A percentile compares a stretch with the other conserved stretches of the same genome.
These are phyloP conservation scores for Ferrisia virgata DNA, from an alignment of 2,888 invertebrate species.

Conservation along the genomic window DNA sequence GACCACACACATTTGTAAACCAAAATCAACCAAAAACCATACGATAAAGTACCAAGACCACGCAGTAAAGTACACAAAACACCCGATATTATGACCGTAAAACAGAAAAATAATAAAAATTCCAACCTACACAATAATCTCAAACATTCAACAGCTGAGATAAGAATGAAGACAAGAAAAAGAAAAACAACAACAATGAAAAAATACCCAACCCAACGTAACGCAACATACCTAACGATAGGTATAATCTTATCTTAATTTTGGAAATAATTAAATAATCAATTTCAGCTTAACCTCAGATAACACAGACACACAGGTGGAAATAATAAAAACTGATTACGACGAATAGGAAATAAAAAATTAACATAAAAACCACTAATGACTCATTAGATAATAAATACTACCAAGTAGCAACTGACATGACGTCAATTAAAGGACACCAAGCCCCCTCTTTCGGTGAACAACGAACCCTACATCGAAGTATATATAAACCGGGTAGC, in stretches of 20 bases:
- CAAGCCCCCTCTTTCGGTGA: slow-evolving; percentile 8
- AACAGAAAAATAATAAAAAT: not conserved
- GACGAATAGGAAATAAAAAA: slow-evolving; percentile 40
- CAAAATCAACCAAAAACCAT: not conserved
- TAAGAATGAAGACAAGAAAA: not conserved
- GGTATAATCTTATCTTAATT: not conserved
- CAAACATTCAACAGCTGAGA: not conserved
- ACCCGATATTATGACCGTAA: too few relatives aligned
- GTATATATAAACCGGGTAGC: slow-evolving; percentile 9
- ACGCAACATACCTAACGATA: too few relatives aligned
- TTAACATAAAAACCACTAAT: slow-evolving; percentile 36
- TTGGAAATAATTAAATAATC: slow-evolving; percentile 16
- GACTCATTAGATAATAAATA: slow-evolving; percentile 36
- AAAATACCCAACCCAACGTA: not conserved
- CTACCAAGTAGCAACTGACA: too few relatives aligned
- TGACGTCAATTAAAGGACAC: slow-evolving; percentile 41
- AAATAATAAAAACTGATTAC: slow-evolving; percentile 39
- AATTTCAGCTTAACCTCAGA: not conserved
- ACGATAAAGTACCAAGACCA: not conserved
- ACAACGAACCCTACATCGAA: not conserved
- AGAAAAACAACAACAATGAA: not conserved
- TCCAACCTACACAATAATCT: not conserved
- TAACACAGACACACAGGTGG: not conserved
- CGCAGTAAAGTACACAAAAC: not conserved
- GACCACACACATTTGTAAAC: too few relatives aligned